These are phyloP conservation scores for Ctenosaura bakeri DNA, from an alignment of 2,797 vertebrate species.

Conservation along the genomic window DNA sequence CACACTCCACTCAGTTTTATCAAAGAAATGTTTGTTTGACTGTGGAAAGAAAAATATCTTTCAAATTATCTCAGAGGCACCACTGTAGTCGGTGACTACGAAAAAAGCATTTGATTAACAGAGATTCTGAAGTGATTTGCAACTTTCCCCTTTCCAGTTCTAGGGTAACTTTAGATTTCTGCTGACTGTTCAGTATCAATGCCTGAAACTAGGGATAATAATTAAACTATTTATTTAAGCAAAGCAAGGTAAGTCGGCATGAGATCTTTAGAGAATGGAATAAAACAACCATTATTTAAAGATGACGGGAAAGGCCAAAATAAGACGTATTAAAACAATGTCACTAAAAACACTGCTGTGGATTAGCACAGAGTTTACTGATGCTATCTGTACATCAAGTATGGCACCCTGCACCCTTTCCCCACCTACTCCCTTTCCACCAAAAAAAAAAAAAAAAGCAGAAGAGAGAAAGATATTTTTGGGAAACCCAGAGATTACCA, in stretches of 20 bases:
- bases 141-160: background rate
- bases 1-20: background rate
- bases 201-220: background rate
- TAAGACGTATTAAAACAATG: background rate
- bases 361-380: constrained; percentile 43
- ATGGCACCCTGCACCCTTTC: background rate
- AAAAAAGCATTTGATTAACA: background rate
- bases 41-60: background rate
- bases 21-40: background rate
- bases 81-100: background rate
- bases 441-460: background rate
- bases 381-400: constrained; percentile 52
- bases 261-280: background rate
- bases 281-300: background rate
- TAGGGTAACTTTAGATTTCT: background rate
- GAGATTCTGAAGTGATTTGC: background rate
- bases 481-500: constrained; percentile 66
- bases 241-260: background rate
- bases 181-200: background rate
- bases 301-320: background rate
- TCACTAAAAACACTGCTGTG: constrained; percentile 24
- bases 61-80: background rate
- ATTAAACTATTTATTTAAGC: background rate
- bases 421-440: background rate
- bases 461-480: constrained; percentile 60